These are phyloP conservation scores for Allolobophora icterica DNA, from an alignment of 2,888 invertebrate genomes.

Conservation along the genomic window DNA sequence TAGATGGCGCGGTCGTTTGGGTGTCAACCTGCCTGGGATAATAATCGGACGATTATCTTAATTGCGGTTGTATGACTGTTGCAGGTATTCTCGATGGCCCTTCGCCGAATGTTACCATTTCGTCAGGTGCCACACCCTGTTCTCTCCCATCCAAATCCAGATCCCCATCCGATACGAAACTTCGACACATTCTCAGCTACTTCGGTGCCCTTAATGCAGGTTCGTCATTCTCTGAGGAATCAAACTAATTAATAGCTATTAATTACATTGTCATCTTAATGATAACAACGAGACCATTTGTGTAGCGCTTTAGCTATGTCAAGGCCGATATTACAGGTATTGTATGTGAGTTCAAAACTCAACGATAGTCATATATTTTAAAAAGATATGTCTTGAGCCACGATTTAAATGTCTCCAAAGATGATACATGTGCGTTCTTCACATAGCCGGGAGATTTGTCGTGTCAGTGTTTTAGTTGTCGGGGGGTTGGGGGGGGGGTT, in stretches of 20 bases:
- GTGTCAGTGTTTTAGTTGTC: too few relatives aligned
- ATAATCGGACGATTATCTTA: background rate
- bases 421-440: too few relatives aligned
- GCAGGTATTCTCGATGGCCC: background rate
- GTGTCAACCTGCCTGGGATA: background rate
- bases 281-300: too few relatives aligned
- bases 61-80: background rate
- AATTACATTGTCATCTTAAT: background rate
- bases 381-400: too few relatives aligned
- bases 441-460: too few relatives aligned
- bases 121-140: background rate
- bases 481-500: too few relatives aligned
- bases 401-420: too few relatives aligned
- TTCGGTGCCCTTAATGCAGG: conserved; percentile 21
- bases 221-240: background rate
- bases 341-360: too few relatives aligned
- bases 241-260: background rate
- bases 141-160: background rate
- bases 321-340: too few relatives aligned
- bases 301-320: too few relatives aligned
- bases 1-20: background rate
- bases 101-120: conserved; percentile 7
- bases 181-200: conserved; percentile 24
- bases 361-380: too few relatives aligned
- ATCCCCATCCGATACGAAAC: background rate